Percentiles rank a stretch among this genome's conserved stretches.
Conservation (phyloP, 2,113 vertebrate species). For the Vireo altiloquus region DNA sequence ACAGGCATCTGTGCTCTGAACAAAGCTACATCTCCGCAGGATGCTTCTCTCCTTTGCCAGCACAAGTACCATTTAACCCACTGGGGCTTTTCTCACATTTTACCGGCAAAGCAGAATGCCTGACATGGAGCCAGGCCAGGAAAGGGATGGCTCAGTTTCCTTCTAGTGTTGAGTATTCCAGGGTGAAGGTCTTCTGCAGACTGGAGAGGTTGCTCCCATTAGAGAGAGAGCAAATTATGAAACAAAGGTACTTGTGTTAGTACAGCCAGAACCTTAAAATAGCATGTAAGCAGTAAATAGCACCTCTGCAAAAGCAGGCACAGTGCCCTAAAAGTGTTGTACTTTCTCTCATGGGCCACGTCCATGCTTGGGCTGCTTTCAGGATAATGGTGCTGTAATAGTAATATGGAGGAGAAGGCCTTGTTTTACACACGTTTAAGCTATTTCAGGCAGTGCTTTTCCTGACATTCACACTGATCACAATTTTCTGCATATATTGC, state of each 20-base stretch:
- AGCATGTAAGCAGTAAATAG: background rate
- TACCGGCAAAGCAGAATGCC: background rate
- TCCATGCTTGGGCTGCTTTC: background rate
- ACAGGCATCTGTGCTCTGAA: constrained; percentile 27
- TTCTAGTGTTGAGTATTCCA: background rate
- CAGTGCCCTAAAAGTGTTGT: background rate
- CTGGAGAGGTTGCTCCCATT: background rate
- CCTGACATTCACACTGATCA: background rate
- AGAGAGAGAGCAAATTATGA: background rate
- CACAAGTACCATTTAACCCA: background rate
- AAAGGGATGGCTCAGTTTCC: background rate
- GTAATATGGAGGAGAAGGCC: background rate
- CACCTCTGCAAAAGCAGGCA: background rate
- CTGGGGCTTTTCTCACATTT: background rate
- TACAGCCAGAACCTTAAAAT: background rate
- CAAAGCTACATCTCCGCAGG: background rate
- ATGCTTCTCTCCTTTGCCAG: background rate
- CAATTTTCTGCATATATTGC: background rate
- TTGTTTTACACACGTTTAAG: background rate
- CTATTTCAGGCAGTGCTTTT: background rate
- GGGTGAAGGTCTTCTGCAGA: background rate
- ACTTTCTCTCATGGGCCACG: background rate
- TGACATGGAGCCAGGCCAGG: background rate
- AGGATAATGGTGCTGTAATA: background rate
- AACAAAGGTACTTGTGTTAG: background rate